phyloP scores from a whole-genome alignment of 2,113 vertebrate species.

The Sphyrna mokarran region DNA sequence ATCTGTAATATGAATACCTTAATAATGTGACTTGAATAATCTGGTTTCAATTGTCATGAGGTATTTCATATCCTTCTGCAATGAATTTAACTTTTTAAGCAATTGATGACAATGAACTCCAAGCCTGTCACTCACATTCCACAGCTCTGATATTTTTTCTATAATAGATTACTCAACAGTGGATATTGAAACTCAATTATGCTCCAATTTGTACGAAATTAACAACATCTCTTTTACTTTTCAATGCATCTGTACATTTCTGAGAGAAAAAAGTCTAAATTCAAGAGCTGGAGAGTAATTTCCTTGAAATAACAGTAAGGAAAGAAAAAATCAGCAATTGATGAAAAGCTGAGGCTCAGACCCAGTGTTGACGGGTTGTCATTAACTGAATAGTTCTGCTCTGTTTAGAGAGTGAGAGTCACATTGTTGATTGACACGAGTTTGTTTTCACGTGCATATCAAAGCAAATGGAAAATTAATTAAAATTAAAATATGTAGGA shows the following conservation, averaged over 20 bases:
- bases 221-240: background rate
- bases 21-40: background rate
- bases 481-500: background rate
- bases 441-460: background rate
- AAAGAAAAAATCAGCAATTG: background rate
- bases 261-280: background rate
- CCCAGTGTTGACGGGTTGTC: background rate
- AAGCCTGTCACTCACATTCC: background rate
- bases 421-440: background rate
- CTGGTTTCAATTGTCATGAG: background rate
- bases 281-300: background rate
- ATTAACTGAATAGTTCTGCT: background rate
- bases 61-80: background rate
- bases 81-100: no score
- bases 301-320: background rate
- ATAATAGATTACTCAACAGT: background rate
- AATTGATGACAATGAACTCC: background rate
- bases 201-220: no score
- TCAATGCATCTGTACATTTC: background rate
- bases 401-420: background rate
- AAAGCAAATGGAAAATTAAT: slow-evolving; percentile 1
- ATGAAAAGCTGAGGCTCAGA: background rate
- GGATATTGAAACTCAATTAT: background rate
- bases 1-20: background rate
- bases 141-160: background rate